phyloP scores from a whole-genome alignment of 2,888 invertebrate genomes.

The Rhagophthalmus giganteus region DNA sequence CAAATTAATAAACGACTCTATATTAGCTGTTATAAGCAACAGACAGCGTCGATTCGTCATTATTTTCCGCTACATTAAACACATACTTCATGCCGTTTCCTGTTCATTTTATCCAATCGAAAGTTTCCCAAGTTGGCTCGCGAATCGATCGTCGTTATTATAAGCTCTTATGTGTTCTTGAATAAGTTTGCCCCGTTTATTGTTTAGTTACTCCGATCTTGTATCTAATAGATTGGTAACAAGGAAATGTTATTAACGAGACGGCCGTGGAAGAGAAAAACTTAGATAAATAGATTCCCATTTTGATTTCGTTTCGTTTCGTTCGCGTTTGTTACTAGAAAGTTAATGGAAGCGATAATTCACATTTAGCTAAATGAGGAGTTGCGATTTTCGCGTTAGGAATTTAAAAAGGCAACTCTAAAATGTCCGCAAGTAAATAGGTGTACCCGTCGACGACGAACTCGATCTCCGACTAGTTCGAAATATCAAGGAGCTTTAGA shows the following conservation, averaged over 20 bases:
- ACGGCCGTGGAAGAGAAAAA: too few species aligned
- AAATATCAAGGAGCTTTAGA: too few species aligned
- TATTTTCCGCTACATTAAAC: conserved; percentile 59
- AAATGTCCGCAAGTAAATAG: too few species aligned
- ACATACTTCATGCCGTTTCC: conserved; percentile 57
- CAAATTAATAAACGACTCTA: conserved; percentile 58
- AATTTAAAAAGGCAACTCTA: too few species aligned
- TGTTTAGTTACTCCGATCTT: conserved; percentile 24
- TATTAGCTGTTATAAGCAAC: conserved; percentile 58
- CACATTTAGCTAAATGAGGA: too few species aligned
- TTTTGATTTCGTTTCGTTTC: too few species aligned
- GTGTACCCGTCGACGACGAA: too few species aligned
- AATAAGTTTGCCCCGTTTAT: conserved; percentile 38
- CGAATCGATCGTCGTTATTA: conserved; percentile 35
- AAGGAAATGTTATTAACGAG: neutral
- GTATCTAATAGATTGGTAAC: conserved; percentile 7
- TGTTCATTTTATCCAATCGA: conserved; percentile 52
- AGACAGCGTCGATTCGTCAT: conserved; percentile 59
- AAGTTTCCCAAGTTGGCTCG: conserved; percentile 42
- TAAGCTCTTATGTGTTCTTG: conserved; percentile 37
- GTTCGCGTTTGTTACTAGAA: too few species aligned
- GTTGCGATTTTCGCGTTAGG: too few species aligned
- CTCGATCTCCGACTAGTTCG: too few species aligned
- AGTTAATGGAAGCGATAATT: too few species aligned
- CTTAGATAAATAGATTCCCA: too few species aligned